A percentile compares a stretch with the other conserved stretches of the same genome.
These are phyloP conservation scores for Protosalanx chinensis DNA, from an alignment of 2,797 vertebrate genomes.

Conservation along the genomic window DNA sequence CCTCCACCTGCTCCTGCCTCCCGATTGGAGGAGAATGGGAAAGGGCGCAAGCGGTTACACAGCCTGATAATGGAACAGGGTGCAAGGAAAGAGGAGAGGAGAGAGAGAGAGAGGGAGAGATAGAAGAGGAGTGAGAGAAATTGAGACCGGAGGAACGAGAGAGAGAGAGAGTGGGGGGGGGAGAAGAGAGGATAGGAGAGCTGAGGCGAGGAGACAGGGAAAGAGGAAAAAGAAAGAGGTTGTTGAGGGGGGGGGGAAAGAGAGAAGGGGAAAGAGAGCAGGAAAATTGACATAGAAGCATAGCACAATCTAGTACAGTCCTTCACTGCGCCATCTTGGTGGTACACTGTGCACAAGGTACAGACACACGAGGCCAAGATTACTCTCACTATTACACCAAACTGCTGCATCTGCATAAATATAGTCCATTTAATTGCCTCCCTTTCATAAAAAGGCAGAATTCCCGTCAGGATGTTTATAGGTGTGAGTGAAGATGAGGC, in stretches of 20 bases:
- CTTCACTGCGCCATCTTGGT: constrained; percentile 41
- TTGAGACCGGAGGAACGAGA: constrained; percentile 76
- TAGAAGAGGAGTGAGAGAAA: constrained; percentile 39
- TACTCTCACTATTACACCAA: constrained; percentile 4
- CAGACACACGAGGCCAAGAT: background rate
- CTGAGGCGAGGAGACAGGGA: constrained; percentile 22
- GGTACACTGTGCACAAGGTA: background rate
- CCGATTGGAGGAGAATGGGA: constrained; percentile 87
- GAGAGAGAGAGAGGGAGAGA: constrained; percentile 47
- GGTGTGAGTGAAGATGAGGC: constrained; percentile 80
- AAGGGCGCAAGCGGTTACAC: constrained; percentile 72
- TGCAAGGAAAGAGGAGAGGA: constrained; percentile 12
- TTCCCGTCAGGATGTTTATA: constrained; percentile 1
- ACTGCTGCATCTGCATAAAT: constrained; percentile 4
- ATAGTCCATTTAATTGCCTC: background rate
- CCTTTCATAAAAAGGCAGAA: background rate
- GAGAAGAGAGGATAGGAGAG: constrained; percentile 62
- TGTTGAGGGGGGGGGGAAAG: constrained; percentile 43
- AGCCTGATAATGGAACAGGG: constrained; percentile 79
- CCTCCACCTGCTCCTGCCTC: constrained; percentile 96
- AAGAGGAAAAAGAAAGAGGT: constrained; percentile 46
- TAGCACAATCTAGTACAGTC: constrained; percentile 55
- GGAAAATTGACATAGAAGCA: constrained; percentile 83
- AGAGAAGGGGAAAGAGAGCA: constrained; percentile 20
- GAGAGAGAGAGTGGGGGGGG: constrained; percentile 35